Conservation (phyloP, 2,797 vertebrate genomes). For the Hippopotamyrus pictus region DNA sequence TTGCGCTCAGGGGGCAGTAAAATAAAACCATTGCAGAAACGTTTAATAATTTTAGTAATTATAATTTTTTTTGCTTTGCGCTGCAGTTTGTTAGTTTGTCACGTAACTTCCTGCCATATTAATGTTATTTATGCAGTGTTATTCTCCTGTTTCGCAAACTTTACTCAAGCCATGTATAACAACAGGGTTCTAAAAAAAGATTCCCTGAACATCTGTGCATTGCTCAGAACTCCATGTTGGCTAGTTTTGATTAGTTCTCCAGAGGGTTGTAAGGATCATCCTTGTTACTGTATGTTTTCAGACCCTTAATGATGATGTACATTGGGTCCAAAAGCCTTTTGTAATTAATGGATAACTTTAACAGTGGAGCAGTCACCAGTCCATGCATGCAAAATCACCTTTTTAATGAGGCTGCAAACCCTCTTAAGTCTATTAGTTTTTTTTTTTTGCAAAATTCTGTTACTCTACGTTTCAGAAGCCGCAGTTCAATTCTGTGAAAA, state of each 20-base stretch:
- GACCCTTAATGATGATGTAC: background rate
- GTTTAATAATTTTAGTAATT: background rate
- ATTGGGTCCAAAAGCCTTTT: background rate
- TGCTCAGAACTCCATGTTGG: background rate
- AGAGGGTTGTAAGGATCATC: slow-evolving; percentile 1
- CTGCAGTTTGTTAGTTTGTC: background rate
- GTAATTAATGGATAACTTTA: slow-evolving; percentile 9
- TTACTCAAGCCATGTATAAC: background rate
- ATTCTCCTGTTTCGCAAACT: background rate
- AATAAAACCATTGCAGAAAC: background rate
- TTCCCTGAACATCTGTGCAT: background rate
- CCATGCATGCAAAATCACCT: background rate
- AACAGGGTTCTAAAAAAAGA: background rate
- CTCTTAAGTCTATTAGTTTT: background rate
- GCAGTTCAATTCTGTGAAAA: background rate
- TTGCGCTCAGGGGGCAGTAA: background rate
- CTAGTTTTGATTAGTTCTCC: slow-evolving; percentile 5
- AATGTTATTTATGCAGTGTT: background rate
- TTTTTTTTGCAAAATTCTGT: background rate
- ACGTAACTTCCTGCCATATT: background rate
- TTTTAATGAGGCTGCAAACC: background rate
- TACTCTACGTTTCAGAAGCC: background rate
- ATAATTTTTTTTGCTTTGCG: background rate
- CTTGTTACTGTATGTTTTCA: background rate
- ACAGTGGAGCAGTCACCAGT: background rate